Percentiles rank a stretch among this genome's conserved stretches.
Evolutionary conservation across 2,113 vertebrate genomes (phyloP).

Genomic region (Alethe castanea): DNA sequence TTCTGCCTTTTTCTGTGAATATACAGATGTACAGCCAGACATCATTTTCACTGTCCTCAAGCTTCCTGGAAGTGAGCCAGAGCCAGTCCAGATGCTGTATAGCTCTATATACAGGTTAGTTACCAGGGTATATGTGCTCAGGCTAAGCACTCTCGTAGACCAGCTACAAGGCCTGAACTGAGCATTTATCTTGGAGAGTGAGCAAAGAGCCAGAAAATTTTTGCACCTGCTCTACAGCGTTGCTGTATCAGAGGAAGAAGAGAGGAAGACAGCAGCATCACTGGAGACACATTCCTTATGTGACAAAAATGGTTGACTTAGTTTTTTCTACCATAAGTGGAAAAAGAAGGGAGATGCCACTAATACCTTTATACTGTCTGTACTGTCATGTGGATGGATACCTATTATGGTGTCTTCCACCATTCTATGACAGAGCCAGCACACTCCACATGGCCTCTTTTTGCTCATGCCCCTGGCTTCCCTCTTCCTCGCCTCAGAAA

Average conservation of each 20-base stretch:
- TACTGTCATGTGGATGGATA: background rate
- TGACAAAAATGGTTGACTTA: background rate
- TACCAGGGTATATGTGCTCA: background rate
- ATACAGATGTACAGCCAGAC: background rate
- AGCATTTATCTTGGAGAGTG: background rate
- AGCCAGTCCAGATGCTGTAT: background rate
- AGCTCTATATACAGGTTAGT: background rate
- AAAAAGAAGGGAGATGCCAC: background rate
- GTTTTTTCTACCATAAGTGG: rapidly evolving
- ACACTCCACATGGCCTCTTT: rapidly evolving
- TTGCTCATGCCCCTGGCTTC: background rate
- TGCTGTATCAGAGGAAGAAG: background rate
- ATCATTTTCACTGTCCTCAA: background rate
- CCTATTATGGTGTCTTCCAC: background rate
- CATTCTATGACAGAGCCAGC: background rate
- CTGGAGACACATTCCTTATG: background rate
- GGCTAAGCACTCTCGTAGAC: background rate
- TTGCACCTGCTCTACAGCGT: background rate
- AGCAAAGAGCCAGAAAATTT: background rate
- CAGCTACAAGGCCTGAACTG: background rate
- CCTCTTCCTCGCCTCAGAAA: background rate
- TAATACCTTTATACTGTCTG: background rate
- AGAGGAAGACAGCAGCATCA: background rate
- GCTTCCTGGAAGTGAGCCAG: background rate
- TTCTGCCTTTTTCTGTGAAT: background rate